These are phyloP conservation scores for Syngnathus acus DNA, from an alignment of 2,797 vertebrate species.

Conservation along the genomic window DNA sequence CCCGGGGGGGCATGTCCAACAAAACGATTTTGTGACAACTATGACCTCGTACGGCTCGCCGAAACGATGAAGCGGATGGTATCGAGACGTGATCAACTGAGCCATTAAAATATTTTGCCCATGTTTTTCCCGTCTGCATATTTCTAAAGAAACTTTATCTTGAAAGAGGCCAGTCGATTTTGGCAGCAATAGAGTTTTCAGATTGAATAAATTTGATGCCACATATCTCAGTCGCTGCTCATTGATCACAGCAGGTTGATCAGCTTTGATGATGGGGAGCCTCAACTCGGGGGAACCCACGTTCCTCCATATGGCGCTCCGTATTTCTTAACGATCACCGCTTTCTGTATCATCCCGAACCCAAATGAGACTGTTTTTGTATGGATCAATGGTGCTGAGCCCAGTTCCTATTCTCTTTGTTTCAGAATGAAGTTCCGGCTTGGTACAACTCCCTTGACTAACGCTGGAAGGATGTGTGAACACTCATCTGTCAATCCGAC, in stretches of 20 bases:
- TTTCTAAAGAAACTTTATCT: too few species aligned
- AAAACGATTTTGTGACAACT: background rate
- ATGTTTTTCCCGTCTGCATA: too few species aligned
- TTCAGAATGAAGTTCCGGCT: constrained; percentile 9
- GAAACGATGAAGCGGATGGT: background rate
- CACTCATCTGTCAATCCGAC: constrained; percentile 34
- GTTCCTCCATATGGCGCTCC: constrained; percentile 21
- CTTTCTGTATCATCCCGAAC: constrained; percentile 27
- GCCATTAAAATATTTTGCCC: too few species aligned
- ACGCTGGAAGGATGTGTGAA: constrained; percentile 26
- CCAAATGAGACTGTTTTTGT: constrained; percentile 32
- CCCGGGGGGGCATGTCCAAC: background rate
- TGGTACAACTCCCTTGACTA: constrained; percentile 9
- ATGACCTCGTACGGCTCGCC: background rate
- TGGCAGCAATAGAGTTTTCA: background rate
- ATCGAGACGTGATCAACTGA: background rate
- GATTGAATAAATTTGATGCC: background rate
- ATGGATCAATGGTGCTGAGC: constrained; percentile 40
- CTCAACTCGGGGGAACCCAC: constrained; percentile 35
- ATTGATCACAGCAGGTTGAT: constrained; percentile 30
- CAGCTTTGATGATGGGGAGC: constrained; percentile 38
- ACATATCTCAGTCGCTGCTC: constrained; percentile 1
- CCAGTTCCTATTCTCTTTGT: constrained; percentile 23
- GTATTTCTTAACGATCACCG: constrained; percentile 39
- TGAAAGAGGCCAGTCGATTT: background rate